Evolutionary conservation across 2,888 invertebrate genomes (phyloP).

Genomic region (Nomada fabriciana): DNA sequence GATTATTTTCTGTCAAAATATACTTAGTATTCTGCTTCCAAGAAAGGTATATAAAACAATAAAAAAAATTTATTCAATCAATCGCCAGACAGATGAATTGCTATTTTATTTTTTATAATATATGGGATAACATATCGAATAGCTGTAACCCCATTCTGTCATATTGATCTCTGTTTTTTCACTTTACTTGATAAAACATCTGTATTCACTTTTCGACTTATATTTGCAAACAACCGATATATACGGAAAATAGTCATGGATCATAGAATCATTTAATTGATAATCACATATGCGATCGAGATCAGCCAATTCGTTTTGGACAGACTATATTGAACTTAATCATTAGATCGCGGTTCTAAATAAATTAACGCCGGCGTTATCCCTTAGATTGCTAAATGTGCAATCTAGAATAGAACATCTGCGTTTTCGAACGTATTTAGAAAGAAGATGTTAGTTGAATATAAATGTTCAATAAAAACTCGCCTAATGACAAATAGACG

Average conservation of each 20-base stretch:
- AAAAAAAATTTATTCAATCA: too few relatives aligned
- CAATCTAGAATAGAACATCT: constrained; percentile 49
- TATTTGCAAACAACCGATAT: background rate
- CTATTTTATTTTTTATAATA: too few relatives aligned
- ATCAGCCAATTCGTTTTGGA: constrained; percentile 3
- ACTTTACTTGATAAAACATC: too few relatives aligned
- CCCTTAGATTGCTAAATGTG: constrained; percentile 32
- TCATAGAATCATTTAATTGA: background rate
- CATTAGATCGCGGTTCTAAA: constrained; percentile 11
- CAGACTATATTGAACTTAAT: constrained; percentile 4
- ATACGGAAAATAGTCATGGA: background rate
- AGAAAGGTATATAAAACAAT: too few relatives aligned
- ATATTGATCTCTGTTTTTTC: too few relatives aligned
- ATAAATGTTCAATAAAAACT: constrained; percentile 15
- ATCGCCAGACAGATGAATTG: too few relatives aligned
- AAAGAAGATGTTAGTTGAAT: constrained; percentile 17
- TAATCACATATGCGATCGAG: background rate
- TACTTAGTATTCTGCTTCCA: too few relatives aligned
- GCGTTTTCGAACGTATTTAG: constrained; percentile 13
- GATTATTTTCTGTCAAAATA: too few relatives aligned
- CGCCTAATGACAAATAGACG: constrained; percentile 8
- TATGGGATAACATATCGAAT: too few relatives aligned
- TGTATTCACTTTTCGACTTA: background rate
- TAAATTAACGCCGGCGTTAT: constrained; percentile 4
- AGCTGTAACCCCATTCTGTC: too few relatives aligned